These are phyloP conservation scores for Hylaeus anthracinus DNA, from an alignment of 1,140 invertebrate genomes.

Conservation along the genomic window DNA sequence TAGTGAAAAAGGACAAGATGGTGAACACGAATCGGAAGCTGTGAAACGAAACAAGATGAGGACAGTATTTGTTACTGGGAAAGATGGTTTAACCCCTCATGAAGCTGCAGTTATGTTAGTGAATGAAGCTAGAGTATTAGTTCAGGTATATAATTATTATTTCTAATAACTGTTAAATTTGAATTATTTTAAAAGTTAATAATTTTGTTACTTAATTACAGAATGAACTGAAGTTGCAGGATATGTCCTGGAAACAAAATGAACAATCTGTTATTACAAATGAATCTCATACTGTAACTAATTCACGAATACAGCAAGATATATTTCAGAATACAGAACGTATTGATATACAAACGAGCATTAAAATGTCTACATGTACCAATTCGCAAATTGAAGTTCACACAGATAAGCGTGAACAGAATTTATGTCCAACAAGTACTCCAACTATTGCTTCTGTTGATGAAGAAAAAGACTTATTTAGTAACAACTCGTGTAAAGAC, in stretches of 20 bases:
- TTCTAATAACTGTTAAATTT: constrained; percentile 71
- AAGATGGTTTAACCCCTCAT: constrained; percentile 88
- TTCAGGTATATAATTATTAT: constrained; percentile 79
- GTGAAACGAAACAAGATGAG: constrained; percentile 85
- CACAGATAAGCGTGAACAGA: neutral
- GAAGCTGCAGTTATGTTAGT: constrained; percentile 92
- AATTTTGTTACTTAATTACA: constrained; percentile 67
- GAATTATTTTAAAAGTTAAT: constrained; percentile 33
- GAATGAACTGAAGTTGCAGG: constrained; percentile 80
- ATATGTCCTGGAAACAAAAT: constrained; percentile 76
- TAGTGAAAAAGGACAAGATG: constrained; percentile 87
- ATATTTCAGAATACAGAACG: neutral
- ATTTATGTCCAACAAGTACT: neutral
- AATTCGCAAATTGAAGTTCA: constrained; percentile 6
- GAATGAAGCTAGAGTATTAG: constrained; percentile 87
- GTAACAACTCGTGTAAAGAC: neutral
- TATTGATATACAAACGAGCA: neutral
- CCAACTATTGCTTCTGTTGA: neutral
- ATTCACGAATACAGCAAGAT: neutral
- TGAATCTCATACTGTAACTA: constrained; percentile 10
- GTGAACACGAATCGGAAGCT: constrained; percentile 86
- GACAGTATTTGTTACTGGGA: constrained; percentile 91
- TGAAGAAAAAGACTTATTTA: neutral
- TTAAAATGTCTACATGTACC: neutral
- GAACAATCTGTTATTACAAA: constrained; percentile 32